These are phyloP conservation scores for Scolopax mira DNA, from an alignment of 2,113 vertebrate species.

Conservation along the genomic window DNA sequence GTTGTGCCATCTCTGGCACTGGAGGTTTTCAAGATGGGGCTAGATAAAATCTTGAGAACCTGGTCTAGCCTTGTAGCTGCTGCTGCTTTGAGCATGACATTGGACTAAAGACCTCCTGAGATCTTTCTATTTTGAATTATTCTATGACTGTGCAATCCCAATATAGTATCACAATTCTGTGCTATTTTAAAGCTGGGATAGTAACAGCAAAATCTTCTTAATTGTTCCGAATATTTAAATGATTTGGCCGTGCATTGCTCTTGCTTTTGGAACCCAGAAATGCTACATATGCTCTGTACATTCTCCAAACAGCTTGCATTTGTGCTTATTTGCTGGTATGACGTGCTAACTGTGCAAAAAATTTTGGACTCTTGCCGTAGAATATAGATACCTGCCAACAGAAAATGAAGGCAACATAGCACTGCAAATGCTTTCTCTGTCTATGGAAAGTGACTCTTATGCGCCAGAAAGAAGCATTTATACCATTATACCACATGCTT, in stretches of 20 bases:
- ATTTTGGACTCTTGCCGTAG: slow-evolving; percentile 34
- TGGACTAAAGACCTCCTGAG: not conserved
- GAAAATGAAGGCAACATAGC: slow-evolving; percentile 52
- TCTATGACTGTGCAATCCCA: not conserved
- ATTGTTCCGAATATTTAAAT: slow-evolving; percentile 31
- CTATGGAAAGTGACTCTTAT: slow-evolving; percentile 52
- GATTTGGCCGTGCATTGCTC: not conserved
- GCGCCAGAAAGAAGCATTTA: slow-evolving; percentile 60
- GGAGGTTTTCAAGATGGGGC: not conserved
- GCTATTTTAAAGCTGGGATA: slow-evolving; percentile 1
- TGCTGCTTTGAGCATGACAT: not conserved
- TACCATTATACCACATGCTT: slow-evolving; percentile 48
- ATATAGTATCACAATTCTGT: not conserved
- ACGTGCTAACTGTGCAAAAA: slow-evolving; percentile 65
- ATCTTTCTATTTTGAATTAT: not conserved
- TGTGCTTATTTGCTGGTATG: slow-evolving; percentile 61
- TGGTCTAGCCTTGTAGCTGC: not conserved
- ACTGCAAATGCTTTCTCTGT: slow-evolving; percentile 48
- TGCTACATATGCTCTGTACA: slow-evolving; percentile 12
- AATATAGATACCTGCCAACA: slow-evolving; percentile 62
- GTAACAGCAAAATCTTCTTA: slow-evolving; percentile 16
- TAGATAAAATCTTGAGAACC: not conserved
- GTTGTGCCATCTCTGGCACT: not conserved
- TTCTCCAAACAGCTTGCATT: slow-evolving; percentile 63
- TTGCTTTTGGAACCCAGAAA: slow-evolving; percentile 38